Conservation (phyloP, 2,797 vertebrate species). For the Vespertilio murinus region DNA sequence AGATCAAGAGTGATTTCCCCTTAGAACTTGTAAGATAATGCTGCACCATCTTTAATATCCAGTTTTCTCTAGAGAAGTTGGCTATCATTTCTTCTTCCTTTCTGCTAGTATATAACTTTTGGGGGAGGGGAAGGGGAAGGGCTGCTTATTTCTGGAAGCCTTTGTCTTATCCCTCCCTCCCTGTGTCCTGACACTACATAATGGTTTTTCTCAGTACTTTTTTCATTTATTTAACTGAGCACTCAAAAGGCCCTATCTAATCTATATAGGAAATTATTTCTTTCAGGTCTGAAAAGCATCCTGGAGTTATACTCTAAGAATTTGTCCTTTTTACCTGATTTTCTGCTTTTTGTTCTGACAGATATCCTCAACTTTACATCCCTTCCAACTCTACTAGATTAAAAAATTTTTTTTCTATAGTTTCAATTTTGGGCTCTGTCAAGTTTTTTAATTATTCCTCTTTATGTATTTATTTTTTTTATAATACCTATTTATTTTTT, state of each 20-base stretch:
- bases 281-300: neutral
- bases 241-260: neutral
- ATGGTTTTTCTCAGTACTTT: neutral
- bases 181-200: neutral
- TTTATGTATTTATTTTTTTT: neutral
- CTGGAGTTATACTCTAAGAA: constrained; percentile 14
- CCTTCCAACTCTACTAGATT: neutral
- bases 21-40: neutral
- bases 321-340: neutral
- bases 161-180: neutral
- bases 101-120: neutral
- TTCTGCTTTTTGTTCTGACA: neutral
- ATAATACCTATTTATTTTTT: neutral
- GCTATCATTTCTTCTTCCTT: neutral
- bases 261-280: constrained; percentile 15
- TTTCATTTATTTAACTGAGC: neutral
- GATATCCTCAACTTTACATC: neutral
- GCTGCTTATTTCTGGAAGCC: neutral
- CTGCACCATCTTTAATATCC: neutral
- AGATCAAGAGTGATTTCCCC: neutral
- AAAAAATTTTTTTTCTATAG: neutral
- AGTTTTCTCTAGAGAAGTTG: neutral
- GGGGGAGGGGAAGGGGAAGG: neutral
- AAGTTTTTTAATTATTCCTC: neutral
- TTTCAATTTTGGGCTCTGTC: neutral